Conservation (phyloP, 2,113 vertebrate species). For the Eclectus roratus region DNA sequence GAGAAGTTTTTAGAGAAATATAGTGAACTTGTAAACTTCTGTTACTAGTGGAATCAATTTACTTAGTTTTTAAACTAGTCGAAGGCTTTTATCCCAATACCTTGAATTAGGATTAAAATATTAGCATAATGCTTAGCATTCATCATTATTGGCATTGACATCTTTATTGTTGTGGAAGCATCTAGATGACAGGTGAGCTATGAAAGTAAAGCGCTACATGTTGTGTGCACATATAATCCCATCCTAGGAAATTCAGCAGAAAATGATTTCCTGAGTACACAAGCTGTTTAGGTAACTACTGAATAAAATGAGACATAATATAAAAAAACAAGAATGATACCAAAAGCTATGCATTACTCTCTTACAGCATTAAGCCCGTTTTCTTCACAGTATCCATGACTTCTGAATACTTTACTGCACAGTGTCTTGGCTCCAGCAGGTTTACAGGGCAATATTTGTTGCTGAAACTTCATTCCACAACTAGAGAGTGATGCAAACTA, state of each 20-base stretch:
- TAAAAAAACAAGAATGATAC: not conserved
- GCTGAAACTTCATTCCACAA: not conserved
- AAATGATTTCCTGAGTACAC: not conserved
- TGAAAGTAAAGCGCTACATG: not conserved
- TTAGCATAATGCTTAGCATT: not conserved
- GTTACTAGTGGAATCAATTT: not conserved
- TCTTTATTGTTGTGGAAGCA: not conserved
- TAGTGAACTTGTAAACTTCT: not conserved
- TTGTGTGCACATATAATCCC: not conserved
- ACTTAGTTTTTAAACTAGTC: not conserved
- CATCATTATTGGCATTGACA: not conserved
- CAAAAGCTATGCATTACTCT: not conserved
- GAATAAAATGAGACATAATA: not conserved
- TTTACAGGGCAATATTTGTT: not conserved
- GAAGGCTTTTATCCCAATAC: not conserved
- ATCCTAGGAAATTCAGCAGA: not conserved
- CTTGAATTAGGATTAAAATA: not conserved
- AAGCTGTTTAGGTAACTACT: not conserved
- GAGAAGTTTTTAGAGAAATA: not conserved
- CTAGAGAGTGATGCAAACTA: not conserved
- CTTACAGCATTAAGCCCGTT: not conserved
- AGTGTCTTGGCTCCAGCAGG: not conserved
- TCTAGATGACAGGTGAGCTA: not conserved
- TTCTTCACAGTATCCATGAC: not conserved
- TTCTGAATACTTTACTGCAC: not conserved